Evolutionary conservation across 30 jellyfish, hydroid and myxozoan genomes (phyloP), one percentile per base, ranked within the genome.

Genomic region (Rhopilema esculentum): DNA sequence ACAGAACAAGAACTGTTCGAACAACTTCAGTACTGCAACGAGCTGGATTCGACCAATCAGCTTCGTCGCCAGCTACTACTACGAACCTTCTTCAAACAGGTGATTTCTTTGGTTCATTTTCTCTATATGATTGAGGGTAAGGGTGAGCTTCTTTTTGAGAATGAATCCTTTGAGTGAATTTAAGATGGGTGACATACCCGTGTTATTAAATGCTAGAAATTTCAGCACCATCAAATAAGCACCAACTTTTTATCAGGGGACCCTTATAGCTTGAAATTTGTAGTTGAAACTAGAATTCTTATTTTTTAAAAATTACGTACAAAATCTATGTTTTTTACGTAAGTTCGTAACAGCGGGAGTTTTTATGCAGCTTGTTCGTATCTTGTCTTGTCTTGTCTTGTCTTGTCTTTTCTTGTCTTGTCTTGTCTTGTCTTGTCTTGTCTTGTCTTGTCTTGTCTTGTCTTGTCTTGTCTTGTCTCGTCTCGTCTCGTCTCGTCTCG

Each of bases 11-110:
- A 61, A 87, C 98, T 61, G 75, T 86, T 20, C 65, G 96, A 49
- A 80, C 90, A 32, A 62, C 97, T 17, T 88, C 92, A 1, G 90
- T 57, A 7, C 71, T 82, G 29, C 94, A 85, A 25, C 75, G 79
- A 49, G 88, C 77, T 7, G 94, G 94, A 28, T 73, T 75, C 17
- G 97, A 82, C 69, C 93, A 82, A 22, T 21, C 84, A 50, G 26
- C 53, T 22, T 72, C 80, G 48, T 72, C 65, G 25, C 69, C 85
- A 66, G 50, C 89, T 1, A 30, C 95, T 28, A 91, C 85, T 16
- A 92, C 93, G 48, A 91, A 85, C 67, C 79, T 88, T 7, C 91
- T 93, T 26, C 98, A 93, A 79, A 76, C 97, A 49, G 98, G 98
- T 93, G 67, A 1, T n/a, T n/a, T n/a, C n/a, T 40, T 18, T 18